A percentile compares a stretch with the other conserved stretches of the same genome.
Evolutionary conservation across 2,113 vertebrate species (phyloP).

Genomic region (Vimba vimba): DNA sequence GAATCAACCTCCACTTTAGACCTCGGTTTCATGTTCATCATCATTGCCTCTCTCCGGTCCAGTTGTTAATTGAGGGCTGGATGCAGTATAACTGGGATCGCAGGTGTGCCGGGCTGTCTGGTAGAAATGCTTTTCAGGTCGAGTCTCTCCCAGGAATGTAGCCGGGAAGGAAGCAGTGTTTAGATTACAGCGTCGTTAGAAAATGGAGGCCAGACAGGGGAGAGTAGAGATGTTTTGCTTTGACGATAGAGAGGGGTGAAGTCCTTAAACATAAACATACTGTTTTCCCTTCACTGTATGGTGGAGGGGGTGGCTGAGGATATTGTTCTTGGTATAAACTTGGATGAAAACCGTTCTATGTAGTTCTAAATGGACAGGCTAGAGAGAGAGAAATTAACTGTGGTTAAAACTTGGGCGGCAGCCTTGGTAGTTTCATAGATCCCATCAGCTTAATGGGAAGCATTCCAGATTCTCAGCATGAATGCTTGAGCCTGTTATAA

Average conservation of each 20-base stretch:
- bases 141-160: constrained; percentile 36
- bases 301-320: background rate
- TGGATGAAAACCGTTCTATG: background rate
- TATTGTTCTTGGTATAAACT: constrained; percentile 23
- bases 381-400: constrained; percentile 14
- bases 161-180: constrained; percentile 33
- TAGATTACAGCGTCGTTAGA: constrained; percentile 49
- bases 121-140: constrained; percentile 22
- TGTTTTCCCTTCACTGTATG: constrained; percentile 12
- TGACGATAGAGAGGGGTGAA: constrained; percentile 35
- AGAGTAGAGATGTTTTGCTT: constrained; percentile 27
- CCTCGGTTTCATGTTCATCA: constrained; percentile 36
- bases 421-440: constrained; percentile 18
- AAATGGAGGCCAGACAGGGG: constrained; percentile 27
- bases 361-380: background rate
- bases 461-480: constrained; percentile 46
- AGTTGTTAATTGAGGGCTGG: constrained; percentile 27
- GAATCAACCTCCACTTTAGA: constrained; percentile 31
- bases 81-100: constrained; percentile 18
- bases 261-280: constrained; percentile 49
- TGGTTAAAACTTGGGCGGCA: constrained; percentile 21
- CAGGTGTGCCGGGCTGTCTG: constrained; percentile 34
- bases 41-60: background rate
- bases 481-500: constrained; percentile 2
- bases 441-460: constrained; percentile 51